Evolutionary conservation across 1,140 invertebrate genomes (phyloP), one percentile per base, ranked within the genome.

Genomic region (Pygmarrhopalites habei): DNA sequence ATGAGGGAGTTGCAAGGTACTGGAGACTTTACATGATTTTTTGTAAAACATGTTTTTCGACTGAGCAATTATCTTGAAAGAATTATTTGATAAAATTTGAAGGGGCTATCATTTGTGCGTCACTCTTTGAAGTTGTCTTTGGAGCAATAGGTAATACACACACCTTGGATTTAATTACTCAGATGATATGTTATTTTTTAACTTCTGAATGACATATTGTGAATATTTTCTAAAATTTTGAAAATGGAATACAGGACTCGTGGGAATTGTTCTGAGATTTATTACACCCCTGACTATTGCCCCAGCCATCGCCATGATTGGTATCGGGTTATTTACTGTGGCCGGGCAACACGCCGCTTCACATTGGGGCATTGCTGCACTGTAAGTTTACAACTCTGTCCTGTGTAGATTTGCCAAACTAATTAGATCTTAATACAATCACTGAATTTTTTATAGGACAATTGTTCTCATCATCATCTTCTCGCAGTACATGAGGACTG

Each of bases 201-300:
- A 51, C 10, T 51, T 14, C 21, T 51, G 23, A 51, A 12, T 10
- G 15, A 12, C 12, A 14, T 23, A 12, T 12, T 51, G 23, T 14
- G 12, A 28, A 55, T 30, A 58, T 29, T 39, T 55, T n/a, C n/a
- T n/a, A n/a, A n/a, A n/a, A n/a, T n/a, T n/a, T n/a, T n/a, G n/a
- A n/a, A n/a, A n/a, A n/a, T n/a, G n/a, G n/a, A n/a, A n/a, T 51
- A 12, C 80, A 74, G 88, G 88, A 5, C 75, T 89, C 0, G 82
- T 90, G 52, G 87, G 87, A 2, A 79, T 84, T 41, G 74, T 89
- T 17, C 73, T 90, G 0, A 82, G 81, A 46, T 88, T 82, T 72
- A 85, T 91, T 2, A 89, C 88, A 0, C 89, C 89, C 0, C 72
- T 91, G 35, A 88, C 87, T 0, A 89, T 92, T 28, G 84, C 85